Conservation (phyloP, 2,797 vertebrate genomes). For the Rousettus madagascariensis region DNA sequence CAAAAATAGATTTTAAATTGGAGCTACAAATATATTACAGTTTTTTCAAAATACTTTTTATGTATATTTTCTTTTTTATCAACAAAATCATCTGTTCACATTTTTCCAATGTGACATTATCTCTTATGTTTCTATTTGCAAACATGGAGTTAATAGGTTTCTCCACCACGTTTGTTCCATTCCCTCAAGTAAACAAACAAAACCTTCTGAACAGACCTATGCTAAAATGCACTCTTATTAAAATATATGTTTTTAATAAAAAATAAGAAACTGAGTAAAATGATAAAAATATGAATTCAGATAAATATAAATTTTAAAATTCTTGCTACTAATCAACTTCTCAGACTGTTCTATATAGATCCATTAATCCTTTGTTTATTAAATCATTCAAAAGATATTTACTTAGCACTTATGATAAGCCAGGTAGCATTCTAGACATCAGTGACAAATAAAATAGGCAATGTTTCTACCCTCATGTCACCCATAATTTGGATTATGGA, state of each 20-base stretch:
- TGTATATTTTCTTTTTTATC: not conserved
- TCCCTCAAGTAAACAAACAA: not conserved
- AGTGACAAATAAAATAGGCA: not conserved
- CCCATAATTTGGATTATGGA: not conserved
- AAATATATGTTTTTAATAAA: not conserved
- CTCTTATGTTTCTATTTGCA: not conserved
- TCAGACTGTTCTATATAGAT: not conserved
- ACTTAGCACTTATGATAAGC: not conserved
- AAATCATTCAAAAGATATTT: not conserved
- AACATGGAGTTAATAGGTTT: not conserved
- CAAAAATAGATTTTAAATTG: constrained; percentile 31
- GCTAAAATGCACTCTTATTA: not conserved
- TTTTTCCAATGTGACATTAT: not conserved
- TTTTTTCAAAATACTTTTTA: not conserved
- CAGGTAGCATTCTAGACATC: not conserved
- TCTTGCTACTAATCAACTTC: not conserved
- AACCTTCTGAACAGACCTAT: not conserved
- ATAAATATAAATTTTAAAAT: not conserved
- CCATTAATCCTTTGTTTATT: not conserved
- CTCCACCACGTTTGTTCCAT: not conserved
- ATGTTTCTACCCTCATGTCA: not conserved
- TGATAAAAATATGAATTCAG: not conserved
- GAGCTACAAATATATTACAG: not conserved
- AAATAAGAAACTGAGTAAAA: not conserved
- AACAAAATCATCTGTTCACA: not conserved